These are phyloP conservation scores for Casuarius casuarius DNA, from an alignment of 2,113 vertebrate genomes.

Conservation along the genomic window DNA sequence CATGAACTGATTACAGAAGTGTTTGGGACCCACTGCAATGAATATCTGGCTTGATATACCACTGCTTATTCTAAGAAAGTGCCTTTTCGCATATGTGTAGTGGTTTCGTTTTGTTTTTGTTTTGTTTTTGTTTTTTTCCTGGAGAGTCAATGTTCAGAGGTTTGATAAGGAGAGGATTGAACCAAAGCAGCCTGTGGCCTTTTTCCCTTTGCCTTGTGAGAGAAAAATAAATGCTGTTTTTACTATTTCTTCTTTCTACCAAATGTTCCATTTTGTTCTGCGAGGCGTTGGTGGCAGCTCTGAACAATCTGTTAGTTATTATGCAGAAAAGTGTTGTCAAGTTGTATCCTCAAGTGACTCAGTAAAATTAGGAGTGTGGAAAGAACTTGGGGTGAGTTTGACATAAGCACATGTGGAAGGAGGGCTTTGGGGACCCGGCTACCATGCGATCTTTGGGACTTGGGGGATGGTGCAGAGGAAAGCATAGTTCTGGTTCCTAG, in stretches of 20 bases:
- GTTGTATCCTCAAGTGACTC: neutral
- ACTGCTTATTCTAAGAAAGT: neutral
- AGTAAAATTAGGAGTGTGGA: neutral
- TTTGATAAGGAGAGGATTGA: neutral
- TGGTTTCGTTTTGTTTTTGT: neutral
- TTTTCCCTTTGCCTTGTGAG: neutral
- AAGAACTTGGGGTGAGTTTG: neutral
- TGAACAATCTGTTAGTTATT: neutral
- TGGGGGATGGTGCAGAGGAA: neutral
- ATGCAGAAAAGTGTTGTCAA: neutral
- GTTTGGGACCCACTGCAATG: neutral
- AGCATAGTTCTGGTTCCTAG: neutral
- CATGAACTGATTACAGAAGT: neutral
- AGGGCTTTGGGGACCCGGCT: neutral
- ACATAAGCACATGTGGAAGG: neutral
- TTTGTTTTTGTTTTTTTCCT: neutral
- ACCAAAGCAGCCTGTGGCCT: neutral
- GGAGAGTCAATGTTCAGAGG: neutral
- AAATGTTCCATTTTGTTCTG: conserved; percentile 16
- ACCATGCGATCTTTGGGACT: neutral
- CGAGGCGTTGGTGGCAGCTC: neutral
- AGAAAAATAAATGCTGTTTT: neutral
- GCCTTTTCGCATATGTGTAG: neutral
- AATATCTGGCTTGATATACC: neutral
- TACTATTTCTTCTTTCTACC: neutral